phyloP scores from a whole-genome alignment of 37 sponge, comb jelly and placozoan genomes.

The Eunapius fragilis region DNA sequence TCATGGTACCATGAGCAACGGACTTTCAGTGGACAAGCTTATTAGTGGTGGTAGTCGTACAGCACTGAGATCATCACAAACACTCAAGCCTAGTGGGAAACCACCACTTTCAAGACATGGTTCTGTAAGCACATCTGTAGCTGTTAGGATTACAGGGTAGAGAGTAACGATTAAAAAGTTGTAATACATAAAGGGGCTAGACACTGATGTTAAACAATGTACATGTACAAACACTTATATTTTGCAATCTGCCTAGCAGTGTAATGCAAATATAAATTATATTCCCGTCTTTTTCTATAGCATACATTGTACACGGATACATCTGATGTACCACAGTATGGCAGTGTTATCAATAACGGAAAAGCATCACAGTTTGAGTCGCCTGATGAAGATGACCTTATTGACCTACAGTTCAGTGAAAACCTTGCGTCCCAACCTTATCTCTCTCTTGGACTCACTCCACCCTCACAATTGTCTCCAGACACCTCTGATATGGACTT shows the following conservation, averaged over 20 bases:
- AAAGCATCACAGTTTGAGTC: background rate
- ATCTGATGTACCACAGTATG: background rate
- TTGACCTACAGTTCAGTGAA: slow-evolving; percentile 61
- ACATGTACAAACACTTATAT: too few relatives aligned
- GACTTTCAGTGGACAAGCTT: slow-evolving; percentile 1
- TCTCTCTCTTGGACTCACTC: slow-evolving; percentile 85
- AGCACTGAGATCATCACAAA: background rate
- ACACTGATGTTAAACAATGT: too few relatives aligned
- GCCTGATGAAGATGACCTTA: slow-evolving; percentile 47
- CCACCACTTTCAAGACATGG: background rate
- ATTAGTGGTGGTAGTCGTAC: slow-evolving; percentile 33
- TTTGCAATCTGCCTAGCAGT: too few relatives aligned
- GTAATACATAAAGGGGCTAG: too few relatives aligned
- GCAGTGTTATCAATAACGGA: background rate
- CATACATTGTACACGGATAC: background rate
- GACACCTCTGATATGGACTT: slow-evolving; percentile 47
- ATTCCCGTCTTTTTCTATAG: background rate
- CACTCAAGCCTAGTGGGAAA: background rate
- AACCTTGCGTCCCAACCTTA: slow-evolving; percentile 54
- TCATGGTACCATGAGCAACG: background rate
- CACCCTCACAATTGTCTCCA: slow-evolving; percentile 81
- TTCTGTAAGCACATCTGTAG: too few relatives aligned
- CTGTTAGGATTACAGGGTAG: too few relatives aligned
- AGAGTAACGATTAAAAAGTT: too few relatives aligned
- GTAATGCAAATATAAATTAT: too few relatives aligned